A percentile compares a stretch with the other conserved stretches of the same genome.
Conservation (phyloP, 92 coral and sea anemone species). For the Porites evermanni region DNA sequence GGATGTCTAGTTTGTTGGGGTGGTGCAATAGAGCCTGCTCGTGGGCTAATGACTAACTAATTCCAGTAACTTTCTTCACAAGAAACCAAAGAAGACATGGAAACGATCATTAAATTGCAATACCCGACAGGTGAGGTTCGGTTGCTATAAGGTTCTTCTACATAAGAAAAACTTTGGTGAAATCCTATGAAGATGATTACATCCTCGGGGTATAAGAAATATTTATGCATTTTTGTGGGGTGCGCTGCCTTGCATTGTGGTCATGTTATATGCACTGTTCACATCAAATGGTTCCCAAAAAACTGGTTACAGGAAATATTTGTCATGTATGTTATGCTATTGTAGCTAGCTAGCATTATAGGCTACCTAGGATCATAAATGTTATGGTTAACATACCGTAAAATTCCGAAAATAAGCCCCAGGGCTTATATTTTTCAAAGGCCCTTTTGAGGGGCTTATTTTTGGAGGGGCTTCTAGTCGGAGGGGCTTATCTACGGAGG, state of each 20-base stretch:
- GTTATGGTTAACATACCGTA: not conserved
- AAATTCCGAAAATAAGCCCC: too few species aligned
- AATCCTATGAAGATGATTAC: not conserved
- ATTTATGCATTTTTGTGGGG: too few species aligned
- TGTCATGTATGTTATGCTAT: not conserved
- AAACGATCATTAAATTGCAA: slow-evolving; percentile 1
- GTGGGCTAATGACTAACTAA: not conserved
- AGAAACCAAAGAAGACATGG: slow-evolving; percentile 25
- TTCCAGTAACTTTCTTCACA: slow-evolving; percentile 11
- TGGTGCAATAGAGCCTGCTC: not conserved
- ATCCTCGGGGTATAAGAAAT: not conserved
- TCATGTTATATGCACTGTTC: too few species aligned
- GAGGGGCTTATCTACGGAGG: too few species aligned
- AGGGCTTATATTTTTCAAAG: too few species aligned
- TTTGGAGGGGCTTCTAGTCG: too few species aligned
- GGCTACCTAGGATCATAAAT: not conserved
- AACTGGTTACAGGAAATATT: not conserved
- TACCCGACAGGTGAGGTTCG: slow-evolving; percentile 8
- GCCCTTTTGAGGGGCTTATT: too few species aligned
- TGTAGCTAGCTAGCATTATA: not conserved
- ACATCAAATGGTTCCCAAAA: not conserved
- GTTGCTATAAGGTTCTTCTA: not conserved
- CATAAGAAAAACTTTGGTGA: slow-evolving; percentile 7
- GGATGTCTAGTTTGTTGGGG: too few species aligned
- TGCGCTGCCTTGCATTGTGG: too few species aligned